Conservation (phyloP, 2,113 vertebrate genomes). For the Odocoileus hemionus region DNA sequence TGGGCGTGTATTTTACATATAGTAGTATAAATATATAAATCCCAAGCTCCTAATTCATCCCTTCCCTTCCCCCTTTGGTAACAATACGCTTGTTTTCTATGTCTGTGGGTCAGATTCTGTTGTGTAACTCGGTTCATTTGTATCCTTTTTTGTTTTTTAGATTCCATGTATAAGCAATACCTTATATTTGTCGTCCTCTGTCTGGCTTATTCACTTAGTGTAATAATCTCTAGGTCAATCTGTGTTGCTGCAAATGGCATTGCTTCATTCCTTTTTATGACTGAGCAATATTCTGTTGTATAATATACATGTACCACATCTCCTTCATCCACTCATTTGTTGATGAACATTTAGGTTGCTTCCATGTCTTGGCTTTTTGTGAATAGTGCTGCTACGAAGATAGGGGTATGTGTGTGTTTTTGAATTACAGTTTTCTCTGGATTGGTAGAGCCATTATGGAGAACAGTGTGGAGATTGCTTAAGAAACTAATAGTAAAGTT, state of each 20-base stretch:
- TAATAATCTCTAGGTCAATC: neutral
- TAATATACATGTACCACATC: neutral
- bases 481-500: too few relatives aligned
- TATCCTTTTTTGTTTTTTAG: neutral
- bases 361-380: neutral
- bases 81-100: neutral
- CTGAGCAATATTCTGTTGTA: neutral
- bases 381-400: neutral
- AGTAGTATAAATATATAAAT: neutral
- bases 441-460: too few relatives aligned
- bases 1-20: neutral
- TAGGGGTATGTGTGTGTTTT: neutral
- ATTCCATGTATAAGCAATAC: neutral
- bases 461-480: neutral
- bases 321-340: neutral
- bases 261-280: neutral
- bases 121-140: neutral
- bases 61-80: neutral
- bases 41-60: neutral
- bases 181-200: neutral
- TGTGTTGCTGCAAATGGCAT: neutral
- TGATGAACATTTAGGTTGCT: neutral
- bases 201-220: neutral
- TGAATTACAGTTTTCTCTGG: neutral
- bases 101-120: neutral